phyloP scores from a whole-genome alignment of 2,888 invertebrate species.

The Pachycephus smyrnensis region DNA sequence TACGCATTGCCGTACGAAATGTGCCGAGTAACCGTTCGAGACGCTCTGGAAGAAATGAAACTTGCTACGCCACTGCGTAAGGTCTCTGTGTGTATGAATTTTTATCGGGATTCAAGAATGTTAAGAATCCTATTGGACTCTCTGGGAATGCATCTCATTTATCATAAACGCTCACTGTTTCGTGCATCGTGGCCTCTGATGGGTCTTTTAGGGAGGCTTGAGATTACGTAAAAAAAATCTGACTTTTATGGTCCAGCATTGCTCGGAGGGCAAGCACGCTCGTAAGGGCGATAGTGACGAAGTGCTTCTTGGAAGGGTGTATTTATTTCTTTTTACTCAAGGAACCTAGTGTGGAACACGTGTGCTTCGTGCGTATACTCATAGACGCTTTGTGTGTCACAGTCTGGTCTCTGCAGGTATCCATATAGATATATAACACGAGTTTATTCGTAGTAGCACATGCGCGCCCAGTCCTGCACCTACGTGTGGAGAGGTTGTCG shows the following conservation, averaged over 20 bases:
- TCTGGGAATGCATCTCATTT: neutral
- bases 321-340: neutral
- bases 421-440: neutral
- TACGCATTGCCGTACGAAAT: neutral
- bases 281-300: neutral
- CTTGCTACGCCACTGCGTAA: neutral
- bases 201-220: neutral
- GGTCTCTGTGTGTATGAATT: neutral
- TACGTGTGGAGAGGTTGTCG: slow-evolving; percentile 38
- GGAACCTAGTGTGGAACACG: slow-evolving; percentile 27
- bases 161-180: neutral
- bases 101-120: neutral
- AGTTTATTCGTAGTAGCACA: neutral
- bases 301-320: neutral
- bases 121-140: neutral
- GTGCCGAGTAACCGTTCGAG: neutral
- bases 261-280: neutral
- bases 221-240: neutral
- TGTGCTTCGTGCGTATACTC: neutral
- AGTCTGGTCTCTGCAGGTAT: neutral
- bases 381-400: neutral
- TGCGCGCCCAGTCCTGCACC: neutral
- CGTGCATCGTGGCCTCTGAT: neutral
- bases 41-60: neutral
- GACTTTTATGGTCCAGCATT: neutral